Evolutionary conservation across 2,113 vertebrate species (phyloP), one percentile per base, ranked within the genome.

Genomic region (Scolopax mira): DNA sequence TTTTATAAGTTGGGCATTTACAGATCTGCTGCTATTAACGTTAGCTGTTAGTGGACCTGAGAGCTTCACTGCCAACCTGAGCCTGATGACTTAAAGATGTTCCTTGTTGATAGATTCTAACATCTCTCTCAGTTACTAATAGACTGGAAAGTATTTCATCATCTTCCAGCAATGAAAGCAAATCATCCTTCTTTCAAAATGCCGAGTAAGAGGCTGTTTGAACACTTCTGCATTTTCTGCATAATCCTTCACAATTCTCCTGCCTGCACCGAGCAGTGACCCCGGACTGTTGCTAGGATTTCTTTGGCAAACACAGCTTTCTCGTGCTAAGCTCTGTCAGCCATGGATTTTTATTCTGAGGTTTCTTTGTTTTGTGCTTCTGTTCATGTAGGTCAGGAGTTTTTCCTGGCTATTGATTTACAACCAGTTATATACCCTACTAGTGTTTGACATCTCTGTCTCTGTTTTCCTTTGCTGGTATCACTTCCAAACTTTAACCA

Each of bases 181-280:
- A 96, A 96, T 95, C 96, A 94, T 92, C 92, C 77, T 83, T 94
- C 94, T 94, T 94, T 46, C 95, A 82, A 88, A 93, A 97, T 31
- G 13, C 79, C 0, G 46, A 71, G 39, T 81, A 6, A 80, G 79
- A 96, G 72, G 70, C 92, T 90, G 78, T 92, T 91, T 89, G 95
- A 95, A 85, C 88, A 80, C 86, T 92, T 89, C 75, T 95, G 91
- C 94, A 55, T 93, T 94, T 94, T 80, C 90, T 95, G 96, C 92
- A 92, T 96, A 95, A 95, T 95, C 95, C 96, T 81, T 37, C 88
- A 37, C 86, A 35, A 51, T 78, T 90, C 92, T 92, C 33, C 85
- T 55, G 90, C 8, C 88, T 88, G 92, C 93, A 52, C 95, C 0
- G 11, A 90, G 89, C 95, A 78, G 72, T 97, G 96, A 97, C 96